Evolutionary conservation across 23 tunicate genomes (phyloP), one percentile per base, ranked within the genome.

Genomic region (Aplidium turbinatum): DNA sequence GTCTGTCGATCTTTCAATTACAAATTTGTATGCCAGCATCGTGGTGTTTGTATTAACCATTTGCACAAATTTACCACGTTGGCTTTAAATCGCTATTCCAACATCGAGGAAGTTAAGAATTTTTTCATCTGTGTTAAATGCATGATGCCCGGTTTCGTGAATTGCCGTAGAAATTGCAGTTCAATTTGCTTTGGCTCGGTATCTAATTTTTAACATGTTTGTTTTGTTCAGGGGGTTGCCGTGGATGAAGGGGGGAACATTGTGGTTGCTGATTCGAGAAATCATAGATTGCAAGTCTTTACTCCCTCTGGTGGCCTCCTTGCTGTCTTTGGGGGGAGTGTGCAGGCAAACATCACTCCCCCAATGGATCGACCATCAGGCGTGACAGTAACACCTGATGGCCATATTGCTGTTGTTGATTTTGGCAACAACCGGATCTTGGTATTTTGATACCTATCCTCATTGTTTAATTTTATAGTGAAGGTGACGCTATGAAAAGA

Each of bases 311-410:
- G 97, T 33, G 50, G 60, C 0, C 42, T 80, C 22, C 36, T 91
- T n/a, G 91, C 85, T 32, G 79, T 91, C 4, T 78, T 91, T 52
- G 89, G 86, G 5, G 87, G 87, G 5, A 58, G 32, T 24, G 9
- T 33, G 42, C 78, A 29, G 33, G 70, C 33, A 45, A 34, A 63
- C 25, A 82, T 81, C 9, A 27, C 36, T 6, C 57, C 52, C 24
- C 75, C 85, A 1, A 73, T 91, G 82, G 97, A 91, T 40, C 90
- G 97, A 1, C 97, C 97, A 18, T 84, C 97, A 4, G 97, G 97
- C 0, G 69, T 91, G 0, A 68, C 97, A 2, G 82, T 91, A 0
- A 63, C 86, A 4, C 90, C 85, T 2, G 68, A 79, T 45, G 97
- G 91, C 30, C 82, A 66, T 26, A 91, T 91, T 11, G 97, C 91